Evolutionary conservation across 2,113 vertebrate genomes (phyloP).

Genomic region (Corythornis vintsioides): DNA sequence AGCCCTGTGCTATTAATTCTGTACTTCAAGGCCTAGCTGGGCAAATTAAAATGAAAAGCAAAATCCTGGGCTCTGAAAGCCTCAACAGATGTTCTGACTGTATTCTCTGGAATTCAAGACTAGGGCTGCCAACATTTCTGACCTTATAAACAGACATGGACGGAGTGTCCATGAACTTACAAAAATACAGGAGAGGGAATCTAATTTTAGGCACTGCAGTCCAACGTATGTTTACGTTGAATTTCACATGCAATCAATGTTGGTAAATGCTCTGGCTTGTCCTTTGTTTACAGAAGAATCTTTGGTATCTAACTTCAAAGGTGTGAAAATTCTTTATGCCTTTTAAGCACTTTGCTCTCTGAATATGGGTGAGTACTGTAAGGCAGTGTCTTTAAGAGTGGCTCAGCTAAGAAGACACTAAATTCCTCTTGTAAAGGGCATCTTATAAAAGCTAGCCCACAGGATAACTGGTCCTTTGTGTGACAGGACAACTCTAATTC

Average conservation of each 20-base stretch:
- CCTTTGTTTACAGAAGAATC: neutral
- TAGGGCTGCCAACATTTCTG: neutral
- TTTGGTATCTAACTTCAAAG: neutral
- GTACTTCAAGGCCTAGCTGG: neutral
- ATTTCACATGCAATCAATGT: neutral
- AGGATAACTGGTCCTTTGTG: neutral
- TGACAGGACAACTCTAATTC: neutral
- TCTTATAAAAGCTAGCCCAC: neutral
- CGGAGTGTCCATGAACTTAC: neutral
- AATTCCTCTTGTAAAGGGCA: neutral
- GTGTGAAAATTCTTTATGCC: neutral
- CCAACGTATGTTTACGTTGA: neutral
- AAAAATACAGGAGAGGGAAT: neutral
- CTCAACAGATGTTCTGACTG: neutral
- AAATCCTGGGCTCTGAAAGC: neutral
- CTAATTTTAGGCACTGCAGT: neutral
- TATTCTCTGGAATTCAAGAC: constrained; percentile 1
- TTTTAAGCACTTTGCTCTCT: neutral
- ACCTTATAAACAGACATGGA: neutral
- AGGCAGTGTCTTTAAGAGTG: neutral
- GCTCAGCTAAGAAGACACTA: neutral
- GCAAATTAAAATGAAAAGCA: constrained; percentile 16
- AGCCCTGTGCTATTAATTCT: neutral
- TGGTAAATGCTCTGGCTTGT: neutral
- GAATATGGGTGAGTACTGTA: neutral